These are phyloP conservation scores for Parnassius smintheus DNA, from an alignment of 2,888 invertebrate genomes.

Conservation along the genomic window DNA sequence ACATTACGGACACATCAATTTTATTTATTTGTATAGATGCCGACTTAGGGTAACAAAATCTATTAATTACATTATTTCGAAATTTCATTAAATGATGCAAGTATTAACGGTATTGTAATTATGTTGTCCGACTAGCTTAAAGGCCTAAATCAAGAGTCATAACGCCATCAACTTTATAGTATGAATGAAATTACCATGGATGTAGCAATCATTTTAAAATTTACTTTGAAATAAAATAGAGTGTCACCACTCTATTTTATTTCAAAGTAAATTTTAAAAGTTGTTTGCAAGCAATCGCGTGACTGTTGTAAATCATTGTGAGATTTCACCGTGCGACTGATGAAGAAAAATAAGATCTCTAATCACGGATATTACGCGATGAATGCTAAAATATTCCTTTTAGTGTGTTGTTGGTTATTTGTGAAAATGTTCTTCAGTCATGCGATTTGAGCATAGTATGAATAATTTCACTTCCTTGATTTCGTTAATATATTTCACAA, in stretches of 20 bases:
- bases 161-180: too few relatives aligned
- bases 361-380: conserved; percentile 63
- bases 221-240: conserved; percentile 29
- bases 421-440: conserved; percentile 54
- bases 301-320: conserved; percentile 55
- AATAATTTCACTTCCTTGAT: conserved; percentile 30
- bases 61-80: too few relatives aligned
- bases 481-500: conserved; percentile 29
- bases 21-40: too few relatives aligned
- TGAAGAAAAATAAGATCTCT: conserved; percentile 61
- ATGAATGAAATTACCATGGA: neutral
- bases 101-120: too few relatives aligned
- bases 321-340: conserved; percentile 58
- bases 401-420: conserved; percentile 41
- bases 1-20: too few relatives aligned
- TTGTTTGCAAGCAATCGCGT: conserved; percentile 53
- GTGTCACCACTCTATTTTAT: too few relatives aligned
- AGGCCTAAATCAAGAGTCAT: too few relatives aligned
- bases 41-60: too few relatives aligned
- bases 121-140: too few relatives aligned
- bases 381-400: conserved; percentile 54
- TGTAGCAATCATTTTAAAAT: conserved; percentile 14
- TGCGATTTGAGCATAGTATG: conserved; percentile 47
- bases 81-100: too few relatives aligned
- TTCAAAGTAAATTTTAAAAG: too few relatives aligned